Evolutionary conservation across 2,113 vertebrate species (phyloP).

Genomic region (Burhinus bistriatus): DNA sequence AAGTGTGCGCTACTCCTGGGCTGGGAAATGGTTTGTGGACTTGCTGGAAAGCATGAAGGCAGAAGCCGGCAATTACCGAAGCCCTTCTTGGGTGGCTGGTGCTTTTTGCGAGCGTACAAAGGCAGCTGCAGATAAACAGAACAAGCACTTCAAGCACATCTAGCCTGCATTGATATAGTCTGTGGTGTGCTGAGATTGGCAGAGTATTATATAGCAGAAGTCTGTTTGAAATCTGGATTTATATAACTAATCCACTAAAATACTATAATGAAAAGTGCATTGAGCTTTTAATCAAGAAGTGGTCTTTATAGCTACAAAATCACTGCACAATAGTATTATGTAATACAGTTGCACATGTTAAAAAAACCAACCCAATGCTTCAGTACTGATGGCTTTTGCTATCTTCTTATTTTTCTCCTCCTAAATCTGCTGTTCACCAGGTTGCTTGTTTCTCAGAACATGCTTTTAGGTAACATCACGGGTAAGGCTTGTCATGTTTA

Average conservation of each 20-base stretch:
- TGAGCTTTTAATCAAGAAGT: slow-evolving; percentile 72
- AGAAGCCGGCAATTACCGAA: not conserved
- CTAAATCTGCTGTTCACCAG: slow-evolving; percentile 37
- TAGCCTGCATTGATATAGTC: not conserved
- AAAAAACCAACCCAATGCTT: not conserved
- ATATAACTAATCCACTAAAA: slow-evolving; percentile 65
- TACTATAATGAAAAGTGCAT: slow-evolving; percentile 47
- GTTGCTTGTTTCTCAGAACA: slow-evolving; percentile 15
- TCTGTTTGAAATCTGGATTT: slow-evolving; percentile 59
- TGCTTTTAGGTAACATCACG: not conserved
- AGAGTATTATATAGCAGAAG: not conserved
- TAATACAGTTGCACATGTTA: not conserved
- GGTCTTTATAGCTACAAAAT: slow-evolving; percentile 57
- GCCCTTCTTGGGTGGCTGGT: not conserved
- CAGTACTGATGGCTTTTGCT: slow-evolving; percentile 15
- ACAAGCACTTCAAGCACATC: not conserved
- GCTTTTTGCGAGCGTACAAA: not conserved
- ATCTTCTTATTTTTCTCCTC: slow-evolving; percentile 21
- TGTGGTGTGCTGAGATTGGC: not conserved
- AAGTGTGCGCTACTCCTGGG: not conserved
- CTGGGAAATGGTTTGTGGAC: not conserved
- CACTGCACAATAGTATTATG: slow-evolving; percentile 27
- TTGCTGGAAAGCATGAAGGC: not conserved
- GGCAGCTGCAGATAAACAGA: not conserved
- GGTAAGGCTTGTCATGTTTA: slow-evolving; percentile 36